Evolutionary conservation across 2,888 invertebrate genomes (phyloP).

Genomic region (Graphium colonna): DNA sequence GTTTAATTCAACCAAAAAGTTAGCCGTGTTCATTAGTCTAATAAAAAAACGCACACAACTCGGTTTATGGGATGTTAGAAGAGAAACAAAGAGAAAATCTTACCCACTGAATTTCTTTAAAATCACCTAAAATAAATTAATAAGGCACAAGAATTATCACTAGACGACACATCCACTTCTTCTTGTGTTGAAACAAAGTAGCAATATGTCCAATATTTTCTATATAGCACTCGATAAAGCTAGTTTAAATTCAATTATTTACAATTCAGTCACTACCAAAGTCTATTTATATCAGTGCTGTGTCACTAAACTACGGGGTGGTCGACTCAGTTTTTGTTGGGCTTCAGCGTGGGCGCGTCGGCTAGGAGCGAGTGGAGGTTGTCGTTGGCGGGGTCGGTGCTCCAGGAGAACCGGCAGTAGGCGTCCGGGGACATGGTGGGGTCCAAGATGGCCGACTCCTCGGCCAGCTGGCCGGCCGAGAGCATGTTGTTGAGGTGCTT

Average conservation of each 20-base stretch:
- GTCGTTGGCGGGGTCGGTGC: constrained; percentile 69
- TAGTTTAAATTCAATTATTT: constrained; percentile 56
- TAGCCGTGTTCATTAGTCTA: neutral
- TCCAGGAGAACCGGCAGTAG: constrained; percentile 76
- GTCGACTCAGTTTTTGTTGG: constrained; percentile 58
- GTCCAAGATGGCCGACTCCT: constrained; percentile 66
- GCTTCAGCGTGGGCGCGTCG: constrained; percentile 55
- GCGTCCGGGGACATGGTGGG: constrained; percentile 75
- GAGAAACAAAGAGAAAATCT: constrained; percentile 35
- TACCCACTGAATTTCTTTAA: constrained; percentile 68
- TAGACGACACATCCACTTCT: constrained; percentile 63
- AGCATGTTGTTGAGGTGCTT: constrained; percentile 69
- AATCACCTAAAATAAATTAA: constrained; percentile 78
- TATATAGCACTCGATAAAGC: constrained; percentile 60
- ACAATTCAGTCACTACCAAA: constrained; percentile 59
- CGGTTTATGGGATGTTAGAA: neutral
- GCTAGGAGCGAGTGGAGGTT: constrained; percentile 66
- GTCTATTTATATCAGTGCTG: constrained; percentile 50
- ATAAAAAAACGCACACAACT: constrained; percentile 9
- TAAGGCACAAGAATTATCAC: constrained; percentile 79
- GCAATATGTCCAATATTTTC: constrained; percentile 50
- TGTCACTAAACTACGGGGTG: constrained; percentile 42
- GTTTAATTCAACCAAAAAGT: neutral
- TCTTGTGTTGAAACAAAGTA: constrained; percentile 47
- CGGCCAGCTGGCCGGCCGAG: constrained; percentile 52